These are phyloP conservation scores for Platynereis dumerilii DNA, from an alignment of 2,888 invertebrate species.

Conservation along the genomic window DNA sequence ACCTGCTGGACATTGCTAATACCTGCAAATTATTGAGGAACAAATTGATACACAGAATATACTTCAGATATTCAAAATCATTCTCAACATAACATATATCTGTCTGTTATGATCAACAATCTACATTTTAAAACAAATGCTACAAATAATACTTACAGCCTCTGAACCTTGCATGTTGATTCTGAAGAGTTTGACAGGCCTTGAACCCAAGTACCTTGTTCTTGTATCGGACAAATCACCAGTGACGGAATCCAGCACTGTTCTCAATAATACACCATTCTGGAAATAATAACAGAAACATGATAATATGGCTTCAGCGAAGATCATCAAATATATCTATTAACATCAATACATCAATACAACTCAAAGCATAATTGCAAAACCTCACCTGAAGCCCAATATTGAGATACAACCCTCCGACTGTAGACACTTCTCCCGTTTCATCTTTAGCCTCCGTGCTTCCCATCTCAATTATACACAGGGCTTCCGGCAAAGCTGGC, in stretches of 20 bases:
- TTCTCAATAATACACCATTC: constrained; percentile 92
- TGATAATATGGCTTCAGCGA: too few relatives aligned
- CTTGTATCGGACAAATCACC: constrained; percentile 97
- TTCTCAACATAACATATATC: background rate
- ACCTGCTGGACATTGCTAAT: constrained; percentile 94
- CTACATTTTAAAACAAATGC: background rate
- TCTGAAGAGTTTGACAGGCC: constrained; percentile 94
- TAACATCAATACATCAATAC: too few relatives aligned
- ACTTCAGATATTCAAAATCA: too few relatives aligned
- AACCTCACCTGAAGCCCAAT: constrained; percentile 79
- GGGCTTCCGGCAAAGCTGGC: constrained; percentile 93
- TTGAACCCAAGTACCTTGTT: constrained; percentile 93
- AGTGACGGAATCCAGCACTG: constrained; percentile 92
- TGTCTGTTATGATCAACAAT: background rate
- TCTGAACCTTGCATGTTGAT: constrained; percentile 95
- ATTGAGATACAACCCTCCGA: constrained; percentile 87
- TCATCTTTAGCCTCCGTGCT: constrained; percentile 71
- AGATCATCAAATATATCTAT: too few relatives aligned
- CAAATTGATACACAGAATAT: too few relatives aligned
- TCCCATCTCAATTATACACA: constrained; percentile 87
- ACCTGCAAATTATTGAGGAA: constrained; percentile 65
- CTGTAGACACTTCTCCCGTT: constrained; percentile 66
- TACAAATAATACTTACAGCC: constrained; percentile 71
- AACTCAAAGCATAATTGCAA: too few relatives aligned
- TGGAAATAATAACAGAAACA: too few relatives aligned